These are phyloP conservation scores for Galeopsomyia nigrocyanea DNA, from an alignment of 2,888 invertebrate species.

Conservation along the genomic window DNA sequence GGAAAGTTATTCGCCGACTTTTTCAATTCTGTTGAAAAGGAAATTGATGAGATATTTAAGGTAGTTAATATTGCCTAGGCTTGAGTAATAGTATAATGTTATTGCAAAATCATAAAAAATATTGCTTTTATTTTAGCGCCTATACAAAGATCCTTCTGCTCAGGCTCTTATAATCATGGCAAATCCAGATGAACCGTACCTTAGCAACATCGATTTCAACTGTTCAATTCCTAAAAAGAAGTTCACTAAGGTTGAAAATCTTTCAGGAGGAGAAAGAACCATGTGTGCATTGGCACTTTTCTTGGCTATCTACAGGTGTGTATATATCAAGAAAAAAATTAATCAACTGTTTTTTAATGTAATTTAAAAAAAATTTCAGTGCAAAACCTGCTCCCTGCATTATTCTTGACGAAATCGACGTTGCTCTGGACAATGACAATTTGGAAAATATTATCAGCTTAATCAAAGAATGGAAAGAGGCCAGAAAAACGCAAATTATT, in stretches of 20 bases:
- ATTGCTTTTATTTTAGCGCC: conserved; percentile 8
- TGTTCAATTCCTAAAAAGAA: conserved; percentile 98
- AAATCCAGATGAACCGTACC: conserved; percentile 98
- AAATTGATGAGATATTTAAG: conserved; percentile 97
- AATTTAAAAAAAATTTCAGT: conserved; percentile 67
- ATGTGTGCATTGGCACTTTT: conserved; percentile 95
- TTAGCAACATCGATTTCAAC: conserved; percentile 97
- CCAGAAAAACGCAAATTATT: conserved; percentile 86
- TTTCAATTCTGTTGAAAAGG: conserved; percentile 77
- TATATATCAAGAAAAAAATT: no score
- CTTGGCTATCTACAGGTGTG: conserved; percentile 94
- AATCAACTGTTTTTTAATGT: no score
- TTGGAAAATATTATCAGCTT: conserved; percentile 96
- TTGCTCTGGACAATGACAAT: conserved; percentile 97
- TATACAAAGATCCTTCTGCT: conserved; percentile 80
- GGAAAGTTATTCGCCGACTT: conserved; percentile 13
- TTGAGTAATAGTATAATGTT: not conserved
- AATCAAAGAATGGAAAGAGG: conserved; percentile 84
- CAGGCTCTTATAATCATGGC: conserved; percentile 94
- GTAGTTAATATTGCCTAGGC: conserved; percentile 66
- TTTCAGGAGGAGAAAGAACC: conserved; percentile 98
- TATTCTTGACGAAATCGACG: conserved; percentile 98
- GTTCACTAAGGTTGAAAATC: conserved; percentile 96
- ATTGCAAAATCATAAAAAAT: not conserved
- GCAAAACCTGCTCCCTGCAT: conserved; percentile 97